Percentiles rank a stretch among this genome's conserved stretches.
Evolutionary conservation across 2,888 invertebrate genomes (phyloP).

Genomic region (Caenorhabditis afra): DNA sequence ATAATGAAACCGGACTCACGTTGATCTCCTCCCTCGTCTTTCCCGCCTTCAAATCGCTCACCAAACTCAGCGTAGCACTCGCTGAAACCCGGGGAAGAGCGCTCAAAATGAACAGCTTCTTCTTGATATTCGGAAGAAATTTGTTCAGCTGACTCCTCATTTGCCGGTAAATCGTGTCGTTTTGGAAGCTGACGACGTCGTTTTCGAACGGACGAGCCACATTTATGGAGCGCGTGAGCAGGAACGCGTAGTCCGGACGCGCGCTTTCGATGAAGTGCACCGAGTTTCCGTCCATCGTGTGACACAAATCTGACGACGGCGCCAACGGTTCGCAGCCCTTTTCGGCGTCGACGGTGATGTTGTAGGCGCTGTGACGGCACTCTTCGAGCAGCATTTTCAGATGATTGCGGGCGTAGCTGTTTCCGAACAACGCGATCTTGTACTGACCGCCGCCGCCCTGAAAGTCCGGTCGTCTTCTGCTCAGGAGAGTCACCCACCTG

Average conservation of each 20-base stretch:
- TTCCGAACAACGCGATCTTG: slow-evolving; percentile 54
- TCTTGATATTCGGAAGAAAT: slow-evolving; percentile 43
- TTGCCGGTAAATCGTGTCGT: slow-evolving; percentile 17
- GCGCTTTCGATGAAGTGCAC: slow-evolving; percentile 24
- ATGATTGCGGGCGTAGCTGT: slow-evolving; percentile 58
- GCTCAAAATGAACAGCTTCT: slow-evolving; percentile 43
- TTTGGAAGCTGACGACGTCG: slow-evolving; percentile 9
- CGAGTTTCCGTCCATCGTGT: slow-evolving; percentile 7
- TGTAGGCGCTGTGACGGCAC: slow-evolving; percentile 29
- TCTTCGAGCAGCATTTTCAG: slow-evolving; percentile 52
- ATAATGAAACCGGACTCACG: too few relatives aligned
- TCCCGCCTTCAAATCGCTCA: slow-evolving; percentile 25
- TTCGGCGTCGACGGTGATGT: slow-evolving; percentile 26
- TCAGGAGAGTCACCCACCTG: too few relatives aligned
- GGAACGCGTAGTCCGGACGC: slow-evolving; percentile 46
- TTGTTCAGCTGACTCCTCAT: slow-evolving; percentile 43
- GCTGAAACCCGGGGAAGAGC: slow-evolving; percentile 21
- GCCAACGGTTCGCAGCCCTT: slow-evolving; percentile 42
- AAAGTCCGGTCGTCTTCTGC: too few relatives aligned
- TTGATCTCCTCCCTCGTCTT: slow-evolving; percentile 21
- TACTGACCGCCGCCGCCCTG: slow-evolving; percentile 28
- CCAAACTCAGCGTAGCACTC: too few relatives aligned
- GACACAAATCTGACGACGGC: slow-evolving; percentile 2
- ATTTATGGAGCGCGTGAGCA: slow-evolving; percentile 13
- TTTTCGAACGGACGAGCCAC: slow-evolving; percentile 11